Conservation (phyloP, 2,888 invertebrate species). For the Sarcophaga subvicina region DNA sequence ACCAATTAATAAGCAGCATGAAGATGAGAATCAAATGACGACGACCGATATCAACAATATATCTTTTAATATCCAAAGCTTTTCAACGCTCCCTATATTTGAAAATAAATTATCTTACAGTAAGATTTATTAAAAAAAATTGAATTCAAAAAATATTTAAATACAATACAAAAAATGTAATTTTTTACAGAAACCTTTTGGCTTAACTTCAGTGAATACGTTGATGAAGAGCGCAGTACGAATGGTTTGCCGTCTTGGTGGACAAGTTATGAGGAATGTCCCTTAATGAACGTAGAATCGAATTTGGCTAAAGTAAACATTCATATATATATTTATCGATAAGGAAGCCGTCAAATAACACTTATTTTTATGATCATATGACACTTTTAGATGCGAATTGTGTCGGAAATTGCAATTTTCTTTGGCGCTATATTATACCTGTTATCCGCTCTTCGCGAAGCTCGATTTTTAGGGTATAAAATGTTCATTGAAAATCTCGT, state of each 20-base stretch:
- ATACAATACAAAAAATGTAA: neutral
- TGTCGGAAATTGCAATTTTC: conserved; percentile 90
- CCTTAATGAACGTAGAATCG: conserved; percentile 80
- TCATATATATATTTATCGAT: neutral
- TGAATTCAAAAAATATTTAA: neutral
- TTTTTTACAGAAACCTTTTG: conserved; percentile 78
- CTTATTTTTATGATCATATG: neutral
- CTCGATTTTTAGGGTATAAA: conserved; percentile 93
- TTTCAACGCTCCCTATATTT: conserved; percentile 17
- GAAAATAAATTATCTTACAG: conserved; percentile 49
- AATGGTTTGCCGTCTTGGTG: conserved; percentile 78
- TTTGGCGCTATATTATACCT: conserved; percentile 93
- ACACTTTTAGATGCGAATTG: conserved; percentile 85
- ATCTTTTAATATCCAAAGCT: conserved; percentile 22
- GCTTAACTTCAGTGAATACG: conserved; percentile 79
- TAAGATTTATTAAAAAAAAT: conserved; percentile 26
- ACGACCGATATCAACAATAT: conserved; percentile 36
- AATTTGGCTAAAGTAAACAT: conserved; percentile 76
- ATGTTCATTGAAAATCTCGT: conserved; percentile 98
- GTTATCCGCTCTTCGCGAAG: conserved; percentile 92
- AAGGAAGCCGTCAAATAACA: neutral
- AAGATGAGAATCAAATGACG: conserved; percentile 71
- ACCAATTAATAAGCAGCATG: conserved; percentile 83
- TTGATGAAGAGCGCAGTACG: conserved; percentile 75
- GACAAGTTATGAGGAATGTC: conserved; percentile 80